Evolutionary conservation across 2,797 vertebrate species (phyloP).

Genomic region (Acrossocheilus wenchowensis): DNA sequence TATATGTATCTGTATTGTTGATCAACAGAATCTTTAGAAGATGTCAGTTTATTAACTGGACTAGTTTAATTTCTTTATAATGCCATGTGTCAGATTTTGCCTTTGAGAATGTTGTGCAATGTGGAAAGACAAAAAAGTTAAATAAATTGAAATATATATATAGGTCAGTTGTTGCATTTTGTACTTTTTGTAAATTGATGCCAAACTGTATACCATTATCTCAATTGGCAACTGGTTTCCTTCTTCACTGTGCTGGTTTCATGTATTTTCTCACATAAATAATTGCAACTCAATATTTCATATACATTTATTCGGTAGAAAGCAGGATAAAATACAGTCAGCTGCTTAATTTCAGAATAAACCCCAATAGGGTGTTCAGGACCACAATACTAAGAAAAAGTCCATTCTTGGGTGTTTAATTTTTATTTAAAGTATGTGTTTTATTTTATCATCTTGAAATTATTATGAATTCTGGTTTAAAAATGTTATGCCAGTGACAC

Average conservation of each 20-base stretch:
- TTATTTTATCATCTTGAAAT: no score
- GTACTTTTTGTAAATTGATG: not conserved
- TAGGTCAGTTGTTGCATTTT: not conserved
- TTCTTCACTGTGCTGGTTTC: not conserved
- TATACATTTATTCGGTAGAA: not conserved
- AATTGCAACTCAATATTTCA: not conserved
- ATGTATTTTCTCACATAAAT: not conserved
- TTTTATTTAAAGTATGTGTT: no score
- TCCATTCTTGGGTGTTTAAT: no score
- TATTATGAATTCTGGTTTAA: no score
- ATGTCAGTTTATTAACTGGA: not conserved
- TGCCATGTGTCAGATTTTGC: not conserved
- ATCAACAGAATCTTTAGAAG: not conserved
- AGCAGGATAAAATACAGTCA: no score
- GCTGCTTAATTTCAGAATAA: no score
- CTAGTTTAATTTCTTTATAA: slow-evolving; percentile 8
- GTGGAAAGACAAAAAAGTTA: not conserved
- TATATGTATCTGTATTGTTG: not conserved
- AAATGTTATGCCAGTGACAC: no score
- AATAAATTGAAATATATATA: not conserved
- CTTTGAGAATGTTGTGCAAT: not conserved
- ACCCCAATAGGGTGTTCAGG: no score
- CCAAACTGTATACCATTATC: not conserved
- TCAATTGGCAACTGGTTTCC: no score
- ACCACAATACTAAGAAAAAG: no score